These are phyloP conservation scores for Turdus rufiventris DNA, from an alignment of 2,113 vertebrate species.

Conservation along the genomic window DNA sequence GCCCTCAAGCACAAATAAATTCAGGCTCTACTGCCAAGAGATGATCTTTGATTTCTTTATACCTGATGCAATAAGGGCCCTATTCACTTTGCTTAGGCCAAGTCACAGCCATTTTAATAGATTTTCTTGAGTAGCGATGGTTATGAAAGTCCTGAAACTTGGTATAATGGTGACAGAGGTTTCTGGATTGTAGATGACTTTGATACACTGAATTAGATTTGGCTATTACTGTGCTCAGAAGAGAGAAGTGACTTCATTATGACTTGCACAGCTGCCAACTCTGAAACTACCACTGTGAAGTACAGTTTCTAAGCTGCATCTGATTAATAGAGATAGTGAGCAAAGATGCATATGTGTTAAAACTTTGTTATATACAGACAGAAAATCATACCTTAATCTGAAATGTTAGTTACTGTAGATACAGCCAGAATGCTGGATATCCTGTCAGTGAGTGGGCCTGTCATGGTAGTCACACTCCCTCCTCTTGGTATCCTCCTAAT, in stretches of 20 bases:
- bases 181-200: not conserved
- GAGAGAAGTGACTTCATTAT: not conserved
- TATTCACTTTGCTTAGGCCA: not conserved
- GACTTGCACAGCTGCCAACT: not conserved
- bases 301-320: not conserved
- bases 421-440: not conserved
- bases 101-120: not conserved
- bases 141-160: not conserved
- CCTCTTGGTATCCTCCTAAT: not conserved
- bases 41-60: constrained; percentile 43
- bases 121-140: not conserved
- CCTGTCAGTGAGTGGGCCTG: not conserved
- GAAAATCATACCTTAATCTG: not conserved
- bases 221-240: not conserved
- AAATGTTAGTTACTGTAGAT: not conserved
- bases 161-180: not conserved
- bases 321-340: not conserved
- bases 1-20: not conserved
- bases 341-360: not conserved
- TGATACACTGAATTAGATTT: not conserved
- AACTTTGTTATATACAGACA: not conserved
- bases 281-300: not conserved
- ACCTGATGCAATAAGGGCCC: not conserved
- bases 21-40: constrained; percentile 4
- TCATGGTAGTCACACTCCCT: not conserved